Evolutionary conservation across 2,113 vertebrate genomes (phyloP).

Genomic region (Neogobius melanostomus): DNA sequence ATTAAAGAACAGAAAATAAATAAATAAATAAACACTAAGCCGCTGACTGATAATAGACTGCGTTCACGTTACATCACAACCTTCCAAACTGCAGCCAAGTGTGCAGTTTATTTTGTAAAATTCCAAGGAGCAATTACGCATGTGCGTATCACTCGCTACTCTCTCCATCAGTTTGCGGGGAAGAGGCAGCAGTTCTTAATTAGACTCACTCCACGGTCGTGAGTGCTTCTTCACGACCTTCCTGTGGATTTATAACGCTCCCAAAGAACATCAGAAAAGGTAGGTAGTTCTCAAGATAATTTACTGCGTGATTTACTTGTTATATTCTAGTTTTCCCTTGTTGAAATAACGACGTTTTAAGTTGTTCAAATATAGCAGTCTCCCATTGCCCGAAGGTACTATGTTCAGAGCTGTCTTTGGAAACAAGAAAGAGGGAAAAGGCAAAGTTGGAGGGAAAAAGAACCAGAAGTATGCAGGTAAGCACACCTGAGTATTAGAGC

Average conservation of each 20-base stretch:
- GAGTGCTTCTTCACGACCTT: slow-evolving; percentile 15
- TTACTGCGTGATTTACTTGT: not conserved
- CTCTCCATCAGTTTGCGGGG: slow-evolving; percentile 21
- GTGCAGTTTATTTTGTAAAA: too few species aligned
- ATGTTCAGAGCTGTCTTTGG: slow-evolving; percentile 75
- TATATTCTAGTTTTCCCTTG: slow-evolving; percentile 11
- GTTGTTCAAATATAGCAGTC: slow-evolving; percentile 12
- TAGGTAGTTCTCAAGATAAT: slow-evolving; percentile 9
- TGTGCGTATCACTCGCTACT: slow-evolving; percentile 22
- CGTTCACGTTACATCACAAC: too few species aligned
- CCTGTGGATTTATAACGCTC: slow-evolving; percentile 31
- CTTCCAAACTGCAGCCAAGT: too few species aligned
- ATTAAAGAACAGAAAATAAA: too few species aligned
- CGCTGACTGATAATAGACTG: too few species aligned
- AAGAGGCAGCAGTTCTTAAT: slow-evolving; percentile 42
- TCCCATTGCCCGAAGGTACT: slow-evolving; percentile 31
- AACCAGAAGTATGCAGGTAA: slow-evolving; percentile 55
- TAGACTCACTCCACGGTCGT: slow-evolving; percentile 39
- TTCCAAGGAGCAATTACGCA: slow-evolving; percentile 22
- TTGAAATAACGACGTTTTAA: slow-evolving; percentile 19
- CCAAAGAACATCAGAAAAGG: slow-evolving; percentile 41
- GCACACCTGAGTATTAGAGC: not conserved
- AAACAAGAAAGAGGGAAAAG: slow-evolving; percentile 56
- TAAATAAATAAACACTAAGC: too few species aligned
- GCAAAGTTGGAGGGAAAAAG: slow-evolving; percentile 47